phyloP scores from a whole-genome alignment of 1,140 invertebrate species.

The Schlechtendalia chinensis region DNA sequence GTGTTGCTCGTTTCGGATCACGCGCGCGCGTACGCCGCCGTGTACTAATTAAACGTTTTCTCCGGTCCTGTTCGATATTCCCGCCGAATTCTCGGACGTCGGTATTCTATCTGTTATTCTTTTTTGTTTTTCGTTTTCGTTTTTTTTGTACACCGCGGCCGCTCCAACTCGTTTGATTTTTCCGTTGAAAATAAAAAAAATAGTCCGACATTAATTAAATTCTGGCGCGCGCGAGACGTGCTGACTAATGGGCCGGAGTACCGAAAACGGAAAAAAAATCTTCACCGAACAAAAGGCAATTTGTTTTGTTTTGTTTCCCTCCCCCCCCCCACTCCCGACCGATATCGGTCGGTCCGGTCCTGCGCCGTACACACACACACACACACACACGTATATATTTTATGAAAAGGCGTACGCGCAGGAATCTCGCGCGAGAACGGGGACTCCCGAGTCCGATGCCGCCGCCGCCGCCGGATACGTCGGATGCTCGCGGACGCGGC shows the following conservation, averaged over 20 bases:
- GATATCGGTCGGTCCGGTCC: background rate
- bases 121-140: background rate
- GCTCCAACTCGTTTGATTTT: background rate
- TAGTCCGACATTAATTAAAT: slow-evolving; percentile 4
- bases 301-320: slow-evolving; percentile 12
- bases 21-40: background rate
- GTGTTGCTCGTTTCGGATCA: background rate
- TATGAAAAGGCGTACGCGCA: background rate
- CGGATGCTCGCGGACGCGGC: too few relatives aligned
- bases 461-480: too few relatives aligned
- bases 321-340: too few relatives aligned
- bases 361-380: too few relatives aligned
- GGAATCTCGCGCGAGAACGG: background rate
- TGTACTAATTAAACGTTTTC: slow-evolving; percentile 13
- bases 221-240: background rate
- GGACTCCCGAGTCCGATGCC: slow-evolving; percentile 1
- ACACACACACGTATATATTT: too few relatives aligned
- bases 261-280: background rate
- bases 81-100: background rate
- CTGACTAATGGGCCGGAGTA: background rate
- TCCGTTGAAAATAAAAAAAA: background rate
- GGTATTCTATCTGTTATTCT: background rate
- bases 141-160: background rate
- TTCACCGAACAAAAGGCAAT: slow-evolving; percentile 3
- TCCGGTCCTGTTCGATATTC: background rate